phyloP scores from a whole-genome alignment of 2,888 invertebrate species.

The Thecocarcelia acutangulata region DNA sequence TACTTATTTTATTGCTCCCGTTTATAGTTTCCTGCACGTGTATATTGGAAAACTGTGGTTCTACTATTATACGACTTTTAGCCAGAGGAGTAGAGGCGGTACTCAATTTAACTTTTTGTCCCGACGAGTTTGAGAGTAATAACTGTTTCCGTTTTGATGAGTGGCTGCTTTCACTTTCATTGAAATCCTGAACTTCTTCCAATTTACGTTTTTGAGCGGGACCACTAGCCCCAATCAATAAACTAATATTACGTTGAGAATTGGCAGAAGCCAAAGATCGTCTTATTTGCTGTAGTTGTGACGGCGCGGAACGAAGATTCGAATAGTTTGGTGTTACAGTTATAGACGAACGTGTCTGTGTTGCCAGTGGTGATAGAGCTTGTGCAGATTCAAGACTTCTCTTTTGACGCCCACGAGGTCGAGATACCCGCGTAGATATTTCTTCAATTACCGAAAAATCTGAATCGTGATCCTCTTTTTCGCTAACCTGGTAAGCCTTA shows the following conservation, averaged over 20 bases:
- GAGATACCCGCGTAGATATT: constrained; percentile 8
- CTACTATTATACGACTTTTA: constrained; percentile 43
- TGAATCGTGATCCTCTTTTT: constrained; percentile 73
- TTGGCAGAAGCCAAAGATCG: constrained; percentile 71
- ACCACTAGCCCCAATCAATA: constrained; percentile 29
- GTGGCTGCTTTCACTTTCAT: constrained; percentile 60
- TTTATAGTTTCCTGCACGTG: constrained; percentile 41
- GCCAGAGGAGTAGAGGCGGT: not conserved
- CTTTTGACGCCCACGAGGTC: constrained; percentile 53
- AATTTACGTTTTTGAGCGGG: constrained; percentile 71
- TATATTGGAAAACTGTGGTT: not conserved
- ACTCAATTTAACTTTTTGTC: constrained; percentile 38
- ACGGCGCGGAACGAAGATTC: constrained; percentile 63
- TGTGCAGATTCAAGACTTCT: constrained; percentile 4
- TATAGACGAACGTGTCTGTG: constrained; percentile 37
- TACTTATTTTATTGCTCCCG: constrained; percentile 51
- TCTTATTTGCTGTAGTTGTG: constrained; percentile 74
- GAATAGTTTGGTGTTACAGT: constrained; percentile 1
- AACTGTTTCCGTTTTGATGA: constrained; percentile 72
- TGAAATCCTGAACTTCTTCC: constrained; percentile 62
- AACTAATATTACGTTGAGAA: constrained; percentile 59
- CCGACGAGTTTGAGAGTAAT: constrained; percentile 35
- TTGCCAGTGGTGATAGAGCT: constrained; percentile 12
- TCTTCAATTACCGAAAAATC: constrained; percentile 67
- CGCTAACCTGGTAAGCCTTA: constrained; percentile 73